These are phyloP conservation scores for Ginglymostoma cirratum DNA, from an alignment of 2,113 vertebrate genomes.

Conservation along the genomic window DNA sequence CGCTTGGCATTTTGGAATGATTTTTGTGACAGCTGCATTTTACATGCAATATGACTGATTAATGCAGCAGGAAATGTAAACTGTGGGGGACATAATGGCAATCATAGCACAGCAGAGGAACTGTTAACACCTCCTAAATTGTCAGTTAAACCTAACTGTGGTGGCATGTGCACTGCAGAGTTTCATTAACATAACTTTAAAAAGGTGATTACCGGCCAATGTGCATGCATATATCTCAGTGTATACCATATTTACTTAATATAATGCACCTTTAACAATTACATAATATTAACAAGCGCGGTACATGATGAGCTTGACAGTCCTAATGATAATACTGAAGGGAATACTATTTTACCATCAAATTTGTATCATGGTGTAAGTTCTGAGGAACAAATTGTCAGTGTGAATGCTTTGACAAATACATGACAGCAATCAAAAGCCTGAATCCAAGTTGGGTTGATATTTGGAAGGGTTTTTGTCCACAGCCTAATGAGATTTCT, in stretches of 20 bases:
- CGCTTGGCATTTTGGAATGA: not conserved
- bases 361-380: not conserved
- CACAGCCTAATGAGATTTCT: no score
- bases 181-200: not conserved
- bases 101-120: constrained; percentile 7
- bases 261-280: not conserved
- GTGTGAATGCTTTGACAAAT: not conserved
- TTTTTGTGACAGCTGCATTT: constrained; percentile 11
- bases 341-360: not conserved
- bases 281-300: not conserved
- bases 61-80: constrained; percentile 1
- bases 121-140: constrained; percentile 15
- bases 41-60: not conserved
- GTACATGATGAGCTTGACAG: not conserved
- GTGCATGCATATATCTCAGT: not conserved
- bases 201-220: not conserved
- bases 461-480: no score
- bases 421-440: not conserved
- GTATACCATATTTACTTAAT: not conserved
- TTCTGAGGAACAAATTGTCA: not conserved
- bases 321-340: not conserved
- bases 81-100: not conserved
- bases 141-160: not conserved
- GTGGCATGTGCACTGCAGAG: not conserved
- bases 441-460: not conserved